A percentile compares a stretch with the other conserved stretches of the same genome.
Evolutionary conservation across 2,797 vertebrate genomes (phyloP).

Genomic region (Mormyrus proboscirostris): DNA sequence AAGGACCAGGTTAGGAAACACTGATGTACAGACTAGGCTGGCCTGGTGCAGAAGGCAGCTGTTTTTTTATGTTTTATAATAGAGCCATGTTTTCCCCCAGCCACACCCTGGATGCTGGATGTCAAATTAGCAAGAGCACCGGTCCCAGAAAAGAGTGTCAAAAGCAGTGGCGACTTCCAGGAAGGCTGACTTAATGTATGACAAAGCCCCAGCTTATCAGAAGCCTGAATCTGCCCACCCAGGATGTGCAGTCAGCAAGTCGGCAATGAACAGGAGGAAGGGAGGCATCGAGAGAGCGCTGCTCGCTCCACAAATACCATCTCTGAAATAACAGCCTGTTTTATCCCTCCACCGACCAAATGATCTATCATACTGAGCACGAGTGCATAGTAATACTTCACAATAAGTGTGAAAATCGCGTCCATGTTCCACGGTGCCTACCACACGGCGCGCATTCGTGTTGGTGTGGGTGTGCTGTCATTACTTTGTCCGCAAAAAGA

Average conservation of each 20-base stretch:
- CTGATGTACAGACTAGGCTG: neutral
- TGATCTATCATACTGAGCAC: slow-evolving; percentile 4
- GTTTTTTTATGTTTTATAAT: neutral
- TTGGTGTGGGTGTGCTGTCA: neutral
- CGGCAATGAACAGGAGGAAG: neutral
- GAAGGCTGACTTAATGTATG: slow-evolving; percentile 66
- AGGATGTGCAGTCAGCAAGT: slow-evolving; percentile 6
- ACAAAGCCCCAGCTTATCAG: slow-evolving; percentile 58
- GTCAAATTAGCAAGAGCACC: slow-evolving; percentile 64
- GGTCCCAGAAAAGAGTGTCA: slow-evolving; percentile 59
- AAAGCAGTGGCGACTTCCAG: slow-evolving; percentile 59
- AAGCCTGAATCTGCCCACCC: slow-evolving; percentile 38
- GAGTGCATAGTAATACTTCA: slow-evolving; percentile 5
- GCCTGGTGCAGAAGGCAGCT: neutral
- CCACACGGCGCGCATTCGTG: neutral
- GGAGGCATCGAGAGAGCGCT: neutral
- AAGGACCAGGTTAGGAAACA: neutral
- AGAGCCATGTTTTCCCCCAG: neutral
- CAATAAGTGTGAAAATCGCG: neutral
- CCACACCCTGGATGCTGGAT: slow-evolving; percentile 41
- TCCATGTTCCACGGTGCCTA: neutral
- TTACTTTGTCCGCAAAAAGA: neutral
- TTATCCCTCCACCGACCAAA: neutral
- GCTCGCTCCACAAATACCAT: neutral
- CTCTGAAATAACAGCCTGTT: neutral